phyloP scores from a whole-genome alignment of 2,888 invertebrate genomes.

The Calameuta filiformis region DNA sequence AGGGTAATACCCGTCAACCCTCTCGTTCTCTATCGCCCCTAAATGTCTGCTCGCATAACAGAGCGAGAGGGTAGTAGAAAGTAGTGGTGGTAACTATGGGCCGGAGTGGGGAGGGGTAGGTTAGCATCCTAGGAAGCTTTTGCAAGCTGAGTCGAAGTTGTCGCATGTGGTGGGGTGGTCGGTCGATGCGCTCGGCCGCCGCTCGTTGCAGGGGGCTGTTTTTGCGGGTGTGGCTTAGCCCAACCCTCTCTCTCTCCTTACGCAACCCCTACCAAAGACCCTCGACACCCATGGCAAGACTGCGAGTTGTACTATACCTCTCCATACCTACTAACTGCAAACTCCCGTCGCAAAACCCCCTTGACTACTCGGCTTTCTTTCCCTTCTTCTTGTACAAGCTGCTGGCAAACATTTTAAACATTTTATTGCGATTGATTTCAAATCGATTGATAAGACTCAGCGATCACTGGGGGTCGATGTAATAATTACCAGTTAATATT shows the following conservation, averaged over 20 bases:
- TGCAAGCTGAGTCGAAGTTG: conserved; percentile 58
- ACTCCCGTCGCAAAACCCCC: neutral
- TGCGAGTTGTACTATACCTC: neutral
- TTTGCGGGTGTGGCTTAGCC: conserved; percentile 64
- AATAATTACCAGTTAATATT: neutral
- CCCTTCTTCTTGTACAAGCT: neutral
- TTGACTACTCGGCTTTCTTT: neutral
- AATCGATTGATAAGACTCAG: too few species aligned
- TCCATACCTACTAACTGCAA: neutral
- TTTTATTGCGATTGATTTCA: neutral
- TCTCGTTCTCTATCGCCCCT: neutral
- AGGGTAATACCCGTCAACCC: neutral
- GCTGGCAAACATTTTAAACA: neutral
- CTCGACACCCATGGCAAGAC: neutral
- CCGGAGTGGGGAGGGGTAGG: conserved; percentile 21
- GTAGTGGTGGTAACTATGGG: conserved; percentile 2
- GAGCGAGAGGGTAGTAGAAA: conserved; percentile 3
- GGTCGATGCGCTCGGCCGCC: conserved; percentile 60
- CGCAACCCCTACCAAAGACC: conserved; percentile 43
- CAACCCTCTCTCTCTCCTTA: conserved; percentile 47
- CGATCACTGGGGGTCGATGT: neutral
- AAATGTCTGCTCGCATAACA: neutral
- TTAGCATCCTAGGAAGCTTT: conserved; percentile 49
- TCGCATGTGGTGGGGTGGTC: conserved; percentile 54
- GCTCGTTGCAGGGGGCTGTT: conserved; percentile 57